Conservation (phyloP, 2,113 vertebrate species). For the Rhinogobius similis region DNA sequence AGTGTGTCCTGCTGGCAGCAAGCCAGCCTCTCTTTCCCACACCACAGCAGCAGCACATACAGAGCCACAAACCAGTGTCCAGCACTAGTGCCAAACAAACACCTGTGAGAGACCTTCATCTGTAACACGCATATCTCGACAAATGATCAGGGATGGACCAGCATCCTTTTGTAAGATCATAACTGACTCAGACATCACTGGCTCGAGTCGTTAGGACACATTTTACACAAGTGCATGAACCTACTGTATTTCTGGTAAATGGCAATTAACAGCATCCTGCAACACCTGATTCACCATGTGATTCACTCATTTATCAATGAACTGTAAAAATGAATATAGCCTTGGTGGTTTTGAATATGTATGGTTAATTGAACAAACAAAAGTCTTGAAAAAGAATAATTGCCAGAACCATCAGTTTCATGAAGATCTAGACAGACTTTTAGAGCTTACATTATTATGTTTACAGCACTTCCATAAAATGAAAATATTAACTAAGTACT, state of each 20-base stretch:
- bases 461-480: too few species aligned
- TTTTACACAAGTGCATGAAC: not conserved
- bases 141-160: not conserved
- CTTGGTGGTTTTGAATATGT: not conserved
- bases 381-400: not conserved
- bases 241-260: not conserved
- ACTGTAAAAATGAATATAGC: not conserved
- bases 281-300: not conserved
- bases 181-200: not conserved
- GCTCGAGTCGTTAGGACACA: not conserved
- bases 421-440: not conserved
- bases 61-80: not conserved
- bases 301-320: not conserved
- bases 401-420: not conserved
- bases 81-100: not conserved
- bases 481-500: not conserved
- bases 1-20: slow-evolving; percentile 20
- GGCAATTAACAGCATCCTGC: not conserved
- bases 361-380: not conserved
- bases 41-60: slow-evolving; percentile 1
- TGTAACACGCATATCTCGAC: not conserved
- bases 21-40: slow-evolving; percentile 23
- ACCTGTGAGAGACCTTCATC: not conserved
- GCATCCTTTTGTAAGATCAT: not conserved
- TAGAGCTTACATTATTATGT: not conserved